Evolutionary conservation across 2,888 invertebrate species (phyloP), one percentile per base, ranked within the genome.

Genomic region (Sphinx pinastri): DNA sequence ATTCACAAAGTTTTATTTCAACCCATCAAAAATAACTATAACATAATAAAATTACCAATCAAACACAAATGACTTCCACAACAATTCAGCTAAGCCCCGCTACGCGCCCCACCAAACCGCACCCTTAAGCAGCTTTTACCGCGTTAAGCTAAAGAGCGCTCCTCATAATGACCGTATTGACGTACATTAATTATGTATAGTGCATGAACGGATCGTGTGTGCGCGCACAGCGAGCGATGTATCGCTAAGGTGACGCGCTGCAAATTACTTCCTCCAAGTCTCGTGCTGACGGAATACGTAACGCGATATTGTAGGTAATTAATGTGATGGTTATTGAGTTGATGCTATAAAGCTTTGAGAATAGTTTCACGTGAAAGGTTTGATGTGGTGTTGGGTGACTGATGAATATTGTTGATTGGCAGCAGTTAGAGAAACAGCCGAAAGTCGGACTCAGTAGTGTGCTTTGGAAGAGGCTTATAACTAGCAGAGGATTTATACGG

Each of bases 171-270:
- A 79, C 77, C 73, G 76, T 84, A 86, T 85, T 82, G 85, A 86
- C 81, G 83, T 82, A 77, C 82, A 84, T 86, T 85, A 84, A 88
- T 87, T 84, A 87, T 82, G 81, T 81, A 78, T 75, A 74, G 71
- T 73, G 76, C 78, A 73, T 74, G 75, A 58, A 67, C 19, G 59
- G 31, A 57, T 51, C 67, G 67, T 70, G 67, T 52, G 31, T n/a
- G n/a, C 55, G 58, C 11, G 38, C 58, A 25, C 14, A 63, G 49
- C 63, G 19, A 55, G 55, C 55, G 11, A 55, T 55, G 60, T 60
- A 69, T 69, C 70, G 71, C 66, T 59, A 71, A 72, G 71, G 69
- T 68, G 68, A 59, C 67, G 66, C 59, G 67, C 16, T 31, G 67
- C 63, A 66, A 73, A 70, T 72, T 52, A 68, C 63, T 63, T 59